A percentile compares a stretch with the other conserved stretches of the same genome.
Evolutionary conservation across 2,888 invertebrate species (phyloP).

Genomic region (Callinectes sapidus): DNA sequence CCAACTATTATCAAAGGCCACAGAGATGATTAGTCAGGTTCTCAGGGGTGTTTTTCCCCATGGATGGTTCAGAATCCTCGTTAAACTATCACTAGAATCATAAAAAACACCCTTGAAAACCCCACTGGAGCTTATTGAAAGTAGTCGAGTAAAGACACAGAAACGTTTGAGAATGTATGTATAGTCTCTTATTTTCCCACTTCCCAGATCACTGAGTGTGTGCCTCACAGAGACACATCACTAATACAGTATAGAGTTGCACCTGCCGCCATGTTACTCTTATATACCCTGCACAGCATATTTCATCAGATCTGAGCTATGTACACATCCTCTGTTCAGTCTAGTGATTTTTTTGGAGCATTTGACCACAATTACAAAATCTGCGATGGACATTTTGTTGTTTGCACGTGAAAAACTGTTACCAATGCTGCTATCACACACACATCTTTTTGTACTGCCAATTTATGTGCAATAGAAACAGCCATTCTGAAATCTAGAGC

Average conservation of each 20-base stretch:
- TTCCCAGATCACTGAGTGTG: neutral
- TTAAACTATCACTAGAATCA: too few relatives aligned
- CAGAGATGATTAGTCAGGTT: too few relatives aligned
- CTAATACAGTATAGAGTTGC: neutral
- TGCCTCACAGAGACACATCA: slow-evolving; percentile 20
- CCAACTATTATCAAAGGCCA: too few relatives aligned
- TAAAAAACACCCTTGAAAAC: too few relatives aligned
- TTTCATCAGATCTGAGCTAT: slow-evolving; percentile 18
- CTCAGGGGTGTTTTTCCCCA: too few relatives aligned
- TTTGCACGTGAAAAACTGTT: neutral
- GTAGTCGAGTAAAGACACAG: slow-evolving; percentile 12
- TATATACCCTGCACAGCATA: slow-evolving; percentile 4
- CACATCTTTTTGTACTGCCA: slow-evolving; percentile 19
- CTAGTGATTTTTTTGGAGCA: neutral
- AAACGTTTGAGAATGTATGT: too few relatives aligned
- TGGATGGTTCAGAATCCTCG: too few relatives aligned
- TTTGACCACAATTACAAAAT: neutral
- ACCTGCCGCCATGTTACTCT: slow-evolving; percentile 8
- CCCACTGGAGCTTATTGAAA: neutral
- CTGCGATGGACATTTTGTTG: neutral
- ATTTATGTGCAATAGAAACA: slow-evolving; percentile 37
- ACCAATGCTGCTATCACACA: slow-evolving; percentile 14
- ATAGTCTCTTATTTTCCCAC: neutral
- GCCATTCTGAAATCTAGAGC: slow-evolving; percentile 37
- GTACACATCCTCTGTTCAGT: neutral